Evolutionary conservation across 2,888 invertebrate species (phyloP).

Genomic region (Heliconius ethilla): DNA sequence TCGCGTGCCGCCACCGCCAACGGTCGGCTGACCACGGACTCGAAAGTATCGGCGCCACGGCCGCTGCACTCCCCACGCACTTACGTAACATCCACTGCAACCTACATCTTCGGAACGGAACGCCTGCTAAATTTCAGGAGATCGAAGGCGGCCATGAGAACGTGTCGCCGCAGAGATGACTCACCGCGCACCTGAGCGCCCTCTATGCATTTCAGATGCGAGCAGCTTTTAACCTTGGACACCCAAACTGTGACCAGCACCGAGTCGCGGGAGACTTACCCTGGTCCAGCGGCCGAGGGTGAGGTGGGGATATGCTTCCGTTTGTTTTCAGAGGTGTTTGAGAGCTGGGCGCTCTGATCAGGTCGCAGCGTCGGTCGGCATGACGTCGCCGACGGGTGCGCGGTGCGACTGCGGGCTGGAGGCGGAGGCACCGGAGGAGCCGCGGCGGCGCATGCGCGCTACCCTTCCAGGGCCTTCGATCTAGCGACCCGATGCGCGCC

Average conservation of each 20-base stretch:
- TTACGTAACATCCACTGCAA: conserved; percentile 78
- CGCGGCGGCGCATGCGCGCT: conserved; percentile 65
- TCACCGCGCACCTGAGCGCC: conserved; percentile 74
- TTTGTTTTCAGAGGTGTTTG: conserved; percentile 63
- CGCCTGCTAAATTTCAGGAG: conserved; percentile 58
- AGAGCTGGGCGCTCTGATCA: conserved; percentile 73
- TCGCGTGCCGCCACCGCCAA: conserved; percentile 72
- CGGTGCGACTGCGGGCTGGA: conserved; percentile 75
- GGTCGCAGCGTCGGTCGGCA: conserved; percentile 74
- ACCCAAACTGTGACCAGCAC: conserved; percentile 48
- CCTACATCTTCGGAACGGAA: conserved; percentile 62
- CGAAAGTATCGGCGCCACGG: conserved; percentile 70
- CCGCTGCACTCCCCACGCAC: conserved; percentile 71
- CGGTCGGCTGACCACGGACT: conserved; percentile 68
- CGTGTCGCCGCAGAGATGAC: conserved; percentile 78
- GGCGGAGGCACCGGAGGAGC: conserved; percentile 60
- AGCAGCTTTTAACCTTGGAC: conserved; percentile 62
- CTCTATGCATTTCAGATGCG: conserved; percentile 57
- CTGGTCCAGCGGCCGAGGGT: conserved; percentile 59
- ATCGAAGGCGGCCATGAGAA: conserved; percentile 78
- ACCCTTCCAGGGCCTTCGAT: conserved; percentile 70
- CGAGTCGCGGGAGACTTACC: conserved; percentile 67
- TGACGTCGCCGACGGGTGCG: conserved; percentile 71
- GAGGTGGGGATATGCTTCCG: conserved; percentile 57
- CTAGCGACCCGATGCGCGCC: conserved; percentile 70